These are phyloP conservation scores for Eptatretus atami DNA, from an alignment of 2,797 vertebrate genomes.

Conservation along the genomic window DNA sequence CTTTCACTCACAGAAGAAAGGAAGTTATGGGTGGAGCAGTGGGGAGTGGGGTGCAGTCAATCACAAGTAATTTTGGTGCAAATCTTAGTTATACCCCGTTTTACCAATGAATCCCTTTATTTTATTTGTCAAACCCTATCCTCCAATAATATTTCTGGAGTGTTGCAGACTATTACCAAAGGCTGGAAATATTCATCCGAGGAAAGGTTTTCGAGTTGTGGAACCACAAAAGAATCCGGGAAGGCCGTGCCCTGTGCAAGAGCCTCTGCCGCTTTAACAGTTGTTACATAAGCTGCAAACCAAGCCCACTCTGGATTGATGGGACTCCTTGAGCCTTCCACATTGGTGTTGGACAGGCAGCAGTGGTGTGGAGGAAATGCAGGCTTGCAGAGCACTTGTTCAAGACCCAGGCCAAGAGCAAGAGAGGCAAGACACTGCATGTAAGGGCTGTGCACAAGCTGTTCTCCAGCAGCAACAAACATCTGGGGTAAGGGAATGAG, in stretches of 20 bases:
- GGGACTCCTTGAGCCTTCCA: constrained; percentile 16
- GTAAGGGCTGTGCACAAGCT: constrained; percentile 80
- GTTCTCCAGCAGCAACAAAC: constrained; percentile 74
- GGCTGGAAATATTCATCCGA: constrained; percentile 32
- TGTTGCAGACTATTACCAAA: neutral
- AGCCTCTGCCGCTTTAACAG: constrained; percentile 69
- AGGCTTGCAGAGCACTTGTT: constrained; percentile 43
- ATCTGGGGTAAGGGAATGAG: constrained; percentile 20
- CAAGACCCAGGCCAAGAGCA: constrained; percentile 66
- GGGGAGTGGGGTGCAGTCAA: no score
- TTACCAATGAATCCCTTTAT: no score
- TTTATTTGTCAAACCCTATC: no score
- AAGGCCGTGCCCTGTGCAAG: constrained; percentile 48
- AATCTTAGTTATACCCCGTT: no score
- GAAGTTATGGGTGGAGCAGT: no score
- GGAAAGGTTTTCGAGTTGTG: constrained; percentile 59
- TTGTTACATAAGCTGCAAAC: constrained; percentile 77
- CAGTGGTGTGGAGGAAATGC: constrained; percentile 37
- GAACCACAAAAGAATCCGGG: constrained; percentile 57
- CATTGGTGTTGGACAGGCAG: constrained; percentile 22
- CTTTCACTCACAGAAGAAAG: no score
- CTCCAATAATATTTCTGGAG: no score
- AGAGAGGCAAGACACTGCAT: constrained; percentile 85
- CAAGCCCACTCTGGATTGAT: constrained; percentile 67
- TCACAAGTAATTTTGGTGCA: no score